Base-by-base conservation (phyloP, 2,113 vertebrate species). In the Sylvietta virens region DNA sequence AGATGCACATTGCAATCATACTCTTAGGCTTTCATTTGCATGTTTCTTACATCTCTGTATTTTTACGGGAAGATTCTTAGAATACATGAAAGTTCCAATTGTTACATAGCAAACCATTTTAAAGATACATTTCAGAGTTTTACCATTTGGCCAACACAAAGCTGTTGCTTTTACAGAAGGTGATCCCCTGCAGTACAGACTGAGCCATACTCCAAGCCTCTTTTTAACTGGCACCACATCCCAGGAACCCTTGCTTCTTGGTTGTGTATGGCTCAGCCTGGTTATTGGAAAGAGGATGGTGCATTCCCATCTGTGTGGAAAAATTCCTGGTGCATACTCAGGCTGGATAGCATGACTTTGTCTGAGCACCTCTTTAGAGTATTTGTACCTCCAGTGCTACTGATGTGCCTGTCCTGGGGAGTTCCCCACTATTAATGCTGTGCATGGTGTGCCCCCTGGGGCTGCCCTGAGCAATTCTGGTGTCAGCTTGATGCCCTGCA, bases 1-100 rank as follows among this genome's bases (percentile, higher is more conserved):
- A 90, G 79, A 77, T 88, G 79, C 62, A 51, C 70, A 31, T 64
- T 88, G 74, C 82, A 74, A 33, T 90, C 82, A 23, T 44, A 42
- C 31, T 60, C 71, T 16, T 57, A 40, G 45, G 67, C 37, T 88
- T 83, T 86, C 28, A 20, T 56, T 86, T 94, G 37, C 24, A 6
- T 65, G 22, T 90, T 82, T 86, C 71, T 80, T 88, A 31, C 10
- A 22, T 85, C 35, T 90, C 37, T 67, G 7, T 24, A 11, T 76
- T 89, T 84, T 21, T 47, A 45, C 21, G 44, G 65, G 22, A 86
- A 67, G n/a, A 27, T 31, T 70, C 50, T 73, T 61, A 44, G 40
- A 86, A 76, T 28, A 44, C 7, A 7, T 39, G 5, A 8, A 53
- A 13, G 7, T 66, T 70, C 67, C 60, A 40, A 13, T 73, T 62